Evolutionary conservation across 1,140 invertebrate genomes (phyloP).

Genomic region (Musca domestica): DNA sequence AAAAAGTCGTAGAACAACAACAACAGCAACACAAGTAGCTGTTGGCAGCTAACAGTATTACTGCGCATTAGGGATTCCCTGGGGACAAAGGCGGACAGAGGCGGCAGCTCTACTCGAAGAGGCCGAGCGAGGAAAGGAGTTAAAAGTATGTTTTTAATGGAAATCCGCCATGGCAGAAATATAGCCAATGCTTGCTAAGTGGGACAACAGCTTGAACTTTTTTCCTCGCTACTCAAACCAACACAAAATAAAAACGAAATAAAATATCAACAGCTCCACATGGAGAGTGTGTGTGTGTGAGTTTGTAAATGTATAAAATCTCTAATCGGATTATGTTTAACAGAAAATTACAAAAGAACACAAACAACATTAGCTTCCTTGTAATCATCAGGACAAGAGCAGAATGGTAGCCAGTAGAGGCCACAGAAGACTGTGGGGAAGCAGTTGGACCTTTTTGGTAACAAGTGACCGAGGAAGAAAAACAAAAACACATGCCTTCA

Average conservation of each 20-base stretch:
- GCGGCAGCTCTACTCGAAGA: too few relatives aligned
- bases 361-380: slow-evolving; percentile 15
- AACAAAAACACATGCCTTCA: too few relatives aligned
- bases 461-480: too few relatives aligned
- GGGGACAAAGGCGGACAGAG: slow-evolving; percentile 13
- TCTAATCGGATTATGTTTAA: slow-evolving; percentile 20
- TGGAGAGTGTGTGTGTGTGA: background rate
- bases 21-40: slow-evolving; percentile 20
- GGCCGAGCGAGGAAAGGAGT: background rate
- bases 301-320: slow-evolving; percentile 12
- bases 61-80: slow-evolving; percentile 43
- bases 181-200: slow-evolving; percentile 14
- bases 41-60: slow-evolving; percentile 45
- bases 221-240: background rate
- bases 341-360: slow-evolving; percentile 21
- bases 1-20: slow-evolving; percentile 28
- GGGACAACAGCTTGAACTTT: background rate
- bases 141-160: slow-evolving; percentile 1
- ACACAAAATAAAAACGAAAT: background rate
- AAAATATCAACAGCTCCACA: background rate
- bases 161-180: background rate
- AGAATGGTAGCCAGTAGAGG: background rate
- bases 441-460: background rate
- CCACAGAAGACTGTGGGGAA: background rate
- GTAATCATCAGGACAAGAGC: background rate